Evolutionary conservation across 2,888 invertebrate genomes (phyloP).

Genomic region (Vesta saturnalis): DNA sequence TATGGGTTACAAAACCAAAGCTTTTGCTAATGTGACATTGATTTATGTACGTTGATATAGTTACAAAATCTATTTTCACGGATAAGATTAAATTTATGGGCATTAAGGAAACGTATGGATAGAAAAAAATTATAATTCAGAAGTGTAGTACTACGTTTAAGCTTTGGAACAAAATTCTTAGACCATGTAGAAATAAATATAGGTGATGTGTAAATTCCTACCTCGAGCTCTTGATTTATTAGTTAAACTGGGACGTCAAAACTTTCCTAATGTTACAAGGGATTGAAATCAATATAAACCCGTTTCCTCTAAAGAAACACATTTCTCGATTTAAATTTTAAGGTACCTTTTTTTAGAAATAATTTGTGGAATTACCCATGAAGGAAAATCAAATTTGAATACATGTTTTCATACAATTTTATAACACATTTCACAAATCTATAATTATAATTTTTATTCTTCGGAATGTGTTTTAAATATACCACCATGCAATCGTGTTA

Average conservation of each 20-base stretch:
- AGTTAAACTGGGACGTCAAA: constrained; percentile 21
- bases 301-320: constrained; percentile 13
- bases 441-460: no score
- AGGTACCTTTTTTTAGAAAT: no score
- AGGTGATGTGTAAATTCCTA: constrained; percentile 22
- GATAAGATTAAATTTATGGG: constrained; percentile 1
- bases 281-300: constrained; percentile 21
- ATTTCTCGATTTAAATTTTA: neutral
- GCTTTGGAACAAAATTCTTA: constrained; percentile 12
- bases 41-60: constrained; percentile 14
- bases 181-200: constrained; percentile 19
- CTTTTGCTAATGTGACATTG: neutral
- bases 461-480: no score
- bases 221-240: constrained; percentile 28
- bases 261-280: constrained; percentile 22
- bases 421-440: no score
- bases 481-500: no score
- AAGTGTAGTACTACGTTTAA: neutral
- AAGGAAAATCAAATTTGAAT: no score
- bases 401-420: no score
- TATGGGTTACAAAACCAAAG: neutral
- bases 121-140: neutral
- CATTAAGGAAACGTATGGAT: neutral
- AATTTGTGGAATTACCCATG: no score
- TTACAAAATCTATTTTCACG: constrained; percentile 1